phyloP scores from a whole-genome alignment of 2,797 vertebrate species.

The Sebastes flavidus region DNA sequence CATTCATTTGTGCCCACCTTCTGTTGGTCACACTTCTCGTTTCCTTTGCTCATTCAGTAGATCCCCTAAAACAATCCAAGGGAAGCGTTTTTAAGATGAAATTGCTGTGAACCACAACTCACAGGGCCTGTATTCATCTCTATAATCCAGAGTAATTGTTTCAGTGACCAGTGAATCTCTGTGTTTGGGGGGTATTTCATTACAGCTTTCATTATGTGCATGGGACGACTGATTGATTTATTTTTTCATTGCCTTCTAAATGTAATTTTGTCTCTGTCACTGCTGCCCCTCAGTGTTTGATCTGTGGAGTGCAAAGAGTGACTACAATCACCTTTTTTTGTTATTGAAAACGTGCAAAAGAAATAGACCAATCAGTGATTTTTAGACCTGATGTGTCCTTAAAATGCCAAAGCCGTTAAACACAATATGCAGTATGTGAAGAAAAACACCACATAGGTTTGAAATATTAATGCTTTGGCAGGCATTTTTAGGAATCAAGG shows the following conservation, averaged over 20 bases:
- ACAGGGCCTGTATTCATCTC: slow-evolving; percentile 56
- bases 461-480: slow-evolving; percentile 16
- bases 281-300: slow-evolving; percentile 60
- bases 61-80: slow-evolving; percentile 53
- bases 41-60: slow-evolving; percentile 70
- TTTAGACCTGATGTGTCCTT: slow-evolving; percentile 46
- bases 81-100: slow-evolving; percentile 47
- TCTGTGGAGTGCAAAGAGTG: slow-evolving; percentile 53
- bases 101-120: slow-evolving; percentile 50
- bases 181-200: slow-evolving; percentile 52
- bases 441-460: slow-evolving; percentile 1
- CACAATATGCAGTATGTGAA: not conserved
- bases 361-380: slow-evolving; percentile 41
- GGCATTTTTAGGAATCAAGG: slow-evolving; percentile 62
- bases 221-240: slow-evolving; percentile 64
- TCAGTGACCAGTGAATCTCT: slow-evolving; percentile 49
- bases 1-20: slow-evolving; percentile 71
- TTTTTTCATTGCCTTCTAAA: slow-evolving; percentile 59
- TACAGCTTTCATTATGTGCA: slow-evolving; percentile 68
- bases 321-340: slow-evolving; percentile 39
- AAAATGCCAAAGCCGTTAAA: slow-evolving; percentile 46
- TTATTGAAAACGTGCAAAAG: slow-evolving; percentile 36
- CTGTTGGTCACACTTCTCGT: slow-evolving; percentile 62
- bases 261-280: slow-evolving; percentile 53
- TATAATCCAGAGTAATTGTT: slow-evolving; percentile 55